Conservation (phyloP, 64 coral and sea anemone species). For the Montipora efflorescens region DNA sequence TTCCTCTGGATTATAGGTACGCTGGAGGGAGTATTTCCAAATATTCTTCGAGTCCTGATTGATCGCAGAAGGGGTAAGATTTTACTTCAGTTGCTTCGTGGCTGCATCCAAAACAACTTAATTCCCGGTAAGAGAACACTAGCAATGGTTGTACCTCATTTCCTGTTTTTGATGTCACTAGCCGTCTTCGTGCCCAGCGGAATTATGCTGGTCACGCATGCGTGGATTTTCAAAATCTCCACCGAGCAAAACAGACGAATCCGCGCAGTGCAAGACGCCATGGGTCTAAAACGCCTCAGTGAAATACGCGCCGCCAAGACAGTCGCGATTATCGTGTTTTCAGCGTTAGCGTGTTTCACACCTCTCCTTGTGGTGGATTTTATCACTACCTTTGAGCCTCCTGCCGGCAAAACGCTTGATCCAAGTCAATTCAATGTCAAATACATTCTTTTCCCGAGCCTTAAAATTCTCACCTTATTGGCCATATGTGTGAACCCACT, state of each 20-base stretch:
- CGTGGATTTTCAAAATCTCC: conserved; percentile 31
- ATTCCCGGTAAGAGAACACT: background rate
- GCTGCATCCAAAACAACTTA: conserved; percentile 6
- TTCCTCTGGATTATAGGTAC: conserved; percentile 1
- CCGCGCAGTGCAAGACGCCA: background rate
- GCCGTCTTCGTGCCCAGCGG: conserved; percentile 31
- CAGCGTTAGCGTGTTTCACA: conserved; percentile 21
- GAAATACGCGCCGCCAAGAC: conserved; percentile 56
- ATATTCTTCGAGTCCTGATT: background rate
- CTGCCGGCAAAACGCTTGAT: background rate
- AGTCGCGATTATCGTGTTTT: conserved; percentile 3
- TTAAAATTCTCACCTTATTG: conserved; percentile 17
- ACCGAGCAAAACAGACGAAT: background rate
- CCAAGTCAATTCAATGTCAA: background rate
- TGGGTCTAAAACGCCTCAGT: background rate
- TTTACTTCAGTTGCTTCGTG: background rate
- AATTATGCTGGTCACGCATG: conserved; percentile 34
- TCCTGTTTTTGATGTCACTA: background rate
- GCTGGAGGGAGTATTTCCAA: background rate
- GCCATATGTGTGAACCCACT: conserved; percentile 26
- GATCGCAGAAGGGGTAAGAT: background rate
- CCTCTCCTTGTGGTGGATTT: conserved; percentile 4
- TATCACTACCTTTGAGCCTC: conserved; percentile 9
- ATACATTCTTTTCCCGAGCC: conserved; percentile 18
- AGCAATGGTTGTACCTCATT: background rate